Evolutionary conservation across 1,140 invertebrate species (phyloP).

Genomic region (Cyclargus thomasi): DNA sequence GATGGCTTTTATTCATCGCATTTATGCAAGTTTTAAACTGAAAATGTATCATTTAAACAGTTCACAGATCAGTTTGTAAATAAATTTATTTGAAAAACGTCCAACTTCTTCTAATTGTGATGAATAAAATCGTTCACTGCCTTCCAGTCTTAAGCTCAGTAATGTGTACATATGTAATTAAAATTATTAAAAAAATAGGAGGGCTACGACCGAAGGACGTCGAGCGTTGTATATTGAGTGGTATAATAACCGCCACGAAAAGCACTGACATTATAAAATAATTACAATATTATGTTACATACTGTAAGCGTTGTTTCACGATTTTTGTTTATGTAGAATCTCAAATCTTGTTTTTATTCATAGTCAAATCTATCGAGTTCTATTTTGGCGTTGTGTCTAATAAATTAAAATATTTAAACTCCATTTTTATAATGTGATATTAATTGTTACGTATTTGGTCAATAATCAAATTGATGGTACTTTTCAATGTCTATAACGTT

Average conservation of each 20-base stretch:
- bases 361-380: neutral
- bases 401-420: conserved; percentile 12
- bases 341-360: conserved; percentile 10
- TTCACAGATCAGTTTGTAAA: conserved; percentile 6
- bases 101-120: conserved; percentile 37
- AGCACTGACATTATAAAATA: conserved; percentile 28
- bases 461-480: conserved; percentile 7
- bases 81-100: conserved; percentile 17
- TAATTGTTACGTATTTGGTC: neutral
- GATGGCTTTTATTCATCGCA: conserved; percentile 55
- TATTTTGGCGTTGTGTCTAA: conserved; percentile 5
- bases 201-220: neutral
- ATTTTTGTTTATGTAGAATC: conserved; percentile 18
- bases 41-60: conserved; percentile 12
- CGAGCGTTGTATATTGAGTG: conserved; percentile 20
- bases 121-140: conserved; percentile 52
- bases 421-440: conserved; percentile 6
- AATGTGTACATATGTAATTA: conserved; percentile 72
- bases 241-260: conserved; percentile 23
- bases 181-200: conserved; percentile 32
- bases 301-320: conserved; percentile 6
- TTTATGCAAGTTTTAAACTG: conserved; percentile 21
- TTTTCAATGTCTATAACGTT: conserved; percentile 15
- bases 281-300: conserved; percentile 4
- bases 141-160: conserved; percentile 54